A percentile compares a stretch with the other conserved stretches of the same genome.
Conservation (phyloP, 2,888 invertebrate genomes). For the Acanthosoma haemorrhoidale region DNA sequence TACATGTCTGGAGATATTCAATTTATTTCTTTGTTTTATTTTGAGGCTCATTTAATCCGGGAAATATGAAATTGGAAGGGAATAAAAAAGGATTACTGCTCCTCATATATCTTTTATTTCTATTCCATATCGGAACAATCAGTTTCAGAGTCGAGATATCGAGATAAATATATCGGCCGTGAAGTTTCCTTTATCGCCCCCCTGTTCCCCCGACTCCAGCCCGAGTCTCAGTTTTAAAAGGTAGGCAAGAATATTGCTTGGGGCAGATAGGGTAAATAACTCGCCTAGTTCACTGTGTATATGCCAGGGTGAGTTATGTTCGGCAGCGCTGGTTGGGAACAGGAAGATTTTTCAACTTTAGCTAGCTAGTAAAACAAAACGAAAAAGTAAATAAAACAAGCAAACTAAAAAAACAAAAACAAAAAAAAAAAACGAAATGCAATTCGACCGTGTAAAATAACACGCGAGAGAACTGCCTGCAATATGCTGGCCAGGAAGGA, state of each 20-base stretch:
- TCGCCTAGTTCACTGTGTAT: not conserved
- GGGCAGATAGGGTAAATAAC: not conserved
- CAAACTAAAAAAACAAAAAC: not conserved
- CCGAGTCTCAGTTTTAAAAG: not conserved
- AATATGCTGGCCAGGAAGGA: not conserved
- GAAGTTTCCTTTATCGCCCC: not conserved
- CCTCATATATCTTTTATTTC: not conserved
- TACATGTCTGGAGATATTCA: constrained; percentile 8
- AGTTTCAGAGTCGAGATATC: constrained; percentile 1
- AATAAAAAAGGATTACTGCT: constrained; percentile 1
- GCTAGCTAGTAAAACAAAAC: not conserved
- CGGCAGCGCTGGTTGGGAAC: not conserved
- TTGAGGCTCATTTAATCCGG: constrained; percentile 6
- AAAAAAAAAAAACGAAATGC: not conserved
- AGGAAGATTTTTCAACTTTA: not conserved
- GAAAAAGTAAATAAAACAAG: not conserved
- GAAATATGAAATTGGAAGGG: constrained; percentile 6
- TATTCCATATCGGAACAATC: constrained; percentile 2
- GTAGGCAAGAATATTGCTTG: not conserved
- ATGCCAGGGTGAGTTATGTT: not conserved
- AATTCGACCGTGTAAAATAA: constrained; percentile 4
- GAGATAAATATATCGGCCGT: constrained; percentile 7
- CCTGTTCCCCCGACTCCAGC: not conserved
- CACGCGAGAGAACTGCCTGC: not conserved
- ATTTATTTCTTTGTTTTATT: constrained; percentile 11